A percentile compares a stretch with the other conserved stretches of the same genome.
Conservation (phyloP, 1,140 invertebrate genomes). For the Drosophila pandora region DNA sequence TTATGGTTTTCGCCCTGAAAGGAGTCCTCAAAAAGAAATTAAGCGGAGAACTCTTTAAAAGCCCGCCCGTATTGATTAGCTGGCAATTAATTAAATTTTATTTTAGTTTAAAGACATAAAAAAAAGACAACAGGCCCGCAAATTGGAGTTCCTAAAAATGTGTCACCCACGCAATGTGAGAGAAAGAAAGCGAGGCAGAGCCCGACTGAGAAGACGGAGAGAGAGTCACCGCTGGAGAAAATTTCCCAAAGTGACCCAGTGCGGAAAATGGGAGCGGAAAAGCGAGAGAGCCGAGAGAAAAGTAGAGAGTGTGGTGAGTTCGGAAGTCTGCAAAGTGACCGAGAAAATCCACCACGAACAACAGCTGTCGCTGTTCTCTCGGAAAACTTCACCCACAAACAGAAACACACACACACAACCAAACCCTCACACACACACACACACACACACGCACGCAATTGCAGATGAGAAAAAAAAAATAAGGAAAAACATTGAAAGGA, state of each 20-base stretch:
- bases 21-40: slow-evolving; percentile 21
- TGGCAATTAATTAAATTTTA: slow-evolving; percentile 76
- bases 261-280: slow-evolving; percentile 20
- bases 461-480: slow-evolving; percentile 8
- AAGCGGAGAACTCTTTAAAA: slow-evolving; percentile 10
- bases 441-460: background rate
- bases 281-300: slow-evolving; percentile 19
- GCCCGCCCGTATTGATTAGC: slow-evolving; percentile 50
- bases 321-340: slow-evolving; percentile 46
- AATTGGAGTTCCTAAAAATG: slow-evolving; percentile 48
- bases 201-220: background rate
- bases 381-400: slow-evolving; percentile 29
- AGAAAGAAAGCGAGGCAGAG: slow-evolving; percentile 19
- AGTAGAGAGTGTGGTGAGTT: slow-evolving; percentile 47
- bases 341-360: slow-evolving; percentile 50
- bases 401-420: slow-evolving; percentile 9
- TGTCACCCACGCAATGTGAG: slow-evolving; percentile 47
- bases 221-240: slow-evolving; percentile 29
- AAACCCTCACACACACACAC: slow-evolving; percentile 13
- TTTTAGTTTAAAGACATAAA: slow-evolving; percentile 52
- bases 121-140: slow-evolving; percentile 35
- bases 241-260: slow-evolving; percentile 55
- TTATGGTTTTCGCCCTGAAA: slow-evolving; percentile 1
- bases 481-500: slow-evolving; percentile 36
- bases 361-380: slow-evolving; percentile 68